Evolutionary conservation across 2,797 vertebrate species (phyloP).

Genomic region (Loriculus beryllinus): DNA sequence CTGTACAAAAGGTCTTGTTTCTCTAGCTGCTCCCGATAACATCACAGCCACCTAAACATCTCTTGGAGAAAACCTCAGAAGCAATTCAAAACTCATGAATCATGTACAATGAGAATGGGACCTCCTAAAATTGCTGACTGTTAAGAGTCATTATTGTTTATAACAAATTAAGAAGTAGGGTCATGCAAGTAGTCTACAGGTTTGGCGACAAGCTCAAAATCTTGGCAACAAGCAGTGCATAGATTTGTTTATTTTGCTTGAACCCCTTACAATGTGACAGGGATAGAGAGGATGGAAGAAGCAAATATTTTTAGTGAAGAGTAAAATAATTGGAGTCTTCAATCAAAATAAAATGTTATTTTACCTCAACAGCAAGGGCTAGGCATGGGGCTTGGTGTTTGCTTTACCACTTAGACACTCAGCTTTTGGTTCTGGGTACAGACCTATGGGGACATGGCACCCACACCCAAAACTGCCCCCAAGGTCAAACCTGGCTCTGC

Average conservation of each 20-base stretch:
- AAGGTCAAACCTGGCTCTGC: not conserved
- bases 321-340: not conserved
- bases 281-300: not conserved
- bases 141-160: not conserved
- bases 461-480: not conserved
- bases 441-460: not conserved
- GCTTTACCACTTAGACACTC: not conserved
- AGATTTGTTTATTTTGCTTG: not conserved
- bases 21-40: constrained; percentile 19
- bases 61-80: constrained; percentile 1
- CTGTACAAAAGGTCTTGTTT: constrained; percentile 15
- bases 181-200: not conserved
- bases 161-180: not conserved
- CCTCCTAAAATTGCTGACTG: not conserved
- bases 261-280: not conserved
- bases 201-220: not conserved
- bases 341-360: not conserved
- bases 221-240: not conserved
- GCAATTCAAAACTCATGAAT: not conserved
- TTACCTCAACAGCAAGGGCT: not conserved
- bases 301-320: not conserved
- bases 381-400: not conserved
- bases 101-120: not conserved
- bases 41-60: constrained; percentile 19
- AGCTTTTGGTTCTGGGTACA: not conserved